Conservation (phyloP, 2,888 invertebrate genomes). For the Trichopria drosophilae region DNA sequence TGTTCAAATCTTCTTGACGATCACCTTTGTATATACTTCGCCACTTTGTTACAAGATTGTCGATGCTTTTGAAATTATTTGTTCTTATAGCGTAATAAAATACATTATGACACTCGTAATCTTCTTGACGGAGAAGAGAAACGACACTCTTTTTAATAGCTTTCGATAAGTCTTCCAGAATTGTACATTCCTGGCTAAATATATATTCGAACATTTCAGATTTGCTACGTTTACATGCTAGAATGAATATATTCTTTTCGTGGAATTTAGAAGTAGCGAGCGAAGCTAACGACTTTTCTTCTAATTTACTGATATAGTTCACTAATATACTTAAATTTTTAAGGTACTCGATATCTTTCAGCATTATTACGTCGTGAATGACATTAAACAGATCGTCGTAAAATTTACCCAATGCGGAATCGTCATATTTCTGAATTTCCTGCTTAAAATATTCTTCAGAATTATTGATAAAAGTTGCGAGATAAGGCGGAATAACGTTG, state of each 20-base stretch:
- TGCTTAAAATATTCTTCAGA: too few relatives aligned
- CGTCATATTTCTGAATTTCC: too few relatives aligned
- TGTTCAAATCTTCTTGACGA: conserved; percentile 27
- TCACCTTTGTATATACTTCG: conserved; percentile 23
- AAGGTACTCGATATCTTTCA: conserved; percentile 16
- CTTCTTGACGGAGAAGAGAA: conserved; percentile 16
- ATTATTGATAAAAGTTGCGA: too few relatives aligned
- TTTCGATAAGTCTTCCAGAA: conserved; percentile 3
- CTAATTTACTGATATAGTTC: conserved; percentile 1
- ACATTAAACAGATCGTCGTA: too few relatives aligned
- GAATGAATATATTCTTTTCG: conserved; percentile 25
- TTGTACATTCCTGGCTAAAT: conserved; percentile 4
- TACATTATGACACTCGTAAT: conserved; percentile 32
- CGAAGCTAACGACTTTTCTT: conserved; percentile 3
- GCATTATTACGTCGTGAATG: too few relatives aligned
- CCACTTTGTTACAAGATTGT: conserved; percentile 30
- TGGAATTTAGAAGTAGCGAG: conserved; percentile 12
- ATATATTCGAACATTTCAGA: conserved; percentile 24
- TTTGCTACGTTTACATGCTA: conserved; percentile 27
- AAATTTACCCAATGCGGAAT: too few relatives aligned
- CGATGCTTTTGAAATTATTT: conserved; percentile 29
- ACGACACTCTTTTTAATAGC: background rate
- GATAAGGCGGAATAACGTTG: too few relatives aligned
- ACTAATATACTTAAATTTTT: conserved; percentile 13
- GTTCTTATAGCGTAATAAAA: conserved; percentile 42